Percentiles rank a stretch among this genome's conserved stretches.
These are phyloP conservation scores for Agelaius tricolor DNA, from an alignment of 2,113 vertebrate species.

Conservation along the genomic window DNA sequence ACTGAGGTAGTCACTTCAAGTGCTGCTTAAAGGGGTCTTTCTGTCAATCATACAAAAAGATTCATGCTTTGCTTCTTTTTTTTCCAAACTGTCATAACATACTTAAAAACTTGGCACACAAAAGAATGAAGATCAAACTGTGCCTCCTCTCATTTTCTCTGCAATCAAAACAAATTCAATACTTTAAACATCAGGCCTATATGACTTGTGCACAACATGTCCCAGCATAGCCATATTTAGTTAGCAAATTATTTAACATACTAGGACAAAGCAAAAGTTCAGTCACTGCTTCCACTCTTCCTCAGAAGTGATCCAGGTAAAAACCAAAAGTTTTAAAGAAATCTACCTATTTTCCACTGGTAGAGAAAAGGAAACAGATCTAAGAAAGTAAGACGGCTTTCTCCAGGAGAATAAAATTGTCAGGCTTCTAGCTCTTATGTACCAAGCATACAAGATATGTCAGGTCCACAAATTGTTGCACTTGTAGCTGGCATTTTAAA, in stretches of 20 bases:
- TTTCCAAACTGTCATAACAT: neutral
- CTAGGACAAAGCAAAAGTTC: neutral
- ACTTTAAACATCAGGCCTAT: neutral
- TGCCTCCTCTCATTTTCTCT: neutral
- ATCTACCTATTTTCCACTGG: neutral
- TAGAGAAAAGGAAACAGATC: neutral
- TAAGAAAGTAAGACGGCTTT: neutral
- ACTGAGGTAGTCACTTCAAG: constrained; percentile 1
- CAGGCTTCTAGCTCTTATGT: neutral
- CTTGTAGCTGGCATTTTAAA: constrained; percentile 1
- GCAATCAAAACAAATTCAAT: constrained; percentile 9
- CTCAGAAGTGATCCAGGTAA: neutral
- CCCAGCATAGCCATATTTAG: neutral
- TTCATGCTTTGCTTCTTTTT: neutral
- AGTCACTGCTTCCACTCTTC: neutral
- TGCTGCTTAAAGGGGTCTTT: neutral
- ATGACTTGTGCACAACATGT: neutral
- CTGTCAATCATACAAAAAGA: constrained; percentile 13
- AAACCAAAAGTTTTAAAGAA: neutral
- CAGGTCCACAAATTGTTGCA: constrained; percentile 4
- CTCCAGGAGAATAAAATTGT: neutral
- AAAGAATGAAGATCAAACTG: neutral
- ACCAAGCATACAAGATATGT: neutral
- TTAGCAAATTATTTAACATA: neutral
- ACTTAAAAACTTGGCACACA: neutral